phyloP scores from a whole-genome alignment of 2,113 vertebrate genomes.

The Bothrops jararaca region DNA sequence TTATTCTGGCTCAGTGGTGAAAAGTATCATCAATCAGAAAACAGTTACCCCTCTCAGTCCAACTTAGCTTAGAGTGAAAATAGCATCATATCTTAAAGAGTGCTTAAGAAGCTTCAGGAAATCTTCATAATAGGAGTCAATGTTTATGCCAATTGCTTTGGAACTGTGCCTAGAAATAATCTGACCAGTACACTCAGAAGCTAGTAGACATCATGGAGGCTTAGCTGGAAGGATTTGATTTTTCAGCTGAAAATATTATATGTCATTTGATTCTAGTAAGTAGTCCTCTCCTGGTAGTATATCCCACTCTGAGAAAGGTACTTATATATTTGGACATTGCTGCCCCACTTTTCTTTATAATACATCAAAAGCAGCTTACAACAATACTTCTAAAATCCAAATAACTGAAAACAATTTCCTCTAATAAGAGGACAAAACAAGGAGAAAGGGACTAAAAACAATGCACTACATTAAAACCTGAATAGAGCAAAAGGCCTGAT shows the following conservation, averaged over 20 bases:
- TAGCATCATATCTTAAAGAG: not conserved
- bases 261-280: not conserved
- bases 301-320: not conserved
- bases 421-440: not conserved
- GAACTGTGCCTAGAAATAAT: constrained; percentile 27
- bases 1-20: not conserved
- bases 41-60: not conserved
- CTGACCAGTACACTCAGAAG: not conserved
- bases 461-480: not conserved
- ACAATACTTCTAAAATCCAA: not conserved
- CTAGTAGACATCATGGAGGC: not conserved
- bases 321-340: not conserved
- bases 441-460: not conserved
- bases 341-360: not conserved
- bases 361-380: not conserved
- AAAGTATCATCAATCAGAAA: not conserved
- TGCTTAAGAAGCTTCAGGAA: not conserved
- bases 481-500: not conserved
- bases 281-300: accelerated
- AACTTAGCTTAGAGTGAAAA: not conserved
- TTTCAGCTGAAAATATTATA: not conserved
- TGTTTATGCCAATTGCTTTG: constrained; percentile 26
- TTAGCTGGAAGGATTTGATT: not conserved
- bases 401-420: not conserved
- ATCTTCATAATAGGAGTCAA: constrained; percentile 16